Evolutionary conservation across 2,113 vertebrate genomes (phyloP).

Genomic region (Craseonycteris thonglongyai): DNA sequence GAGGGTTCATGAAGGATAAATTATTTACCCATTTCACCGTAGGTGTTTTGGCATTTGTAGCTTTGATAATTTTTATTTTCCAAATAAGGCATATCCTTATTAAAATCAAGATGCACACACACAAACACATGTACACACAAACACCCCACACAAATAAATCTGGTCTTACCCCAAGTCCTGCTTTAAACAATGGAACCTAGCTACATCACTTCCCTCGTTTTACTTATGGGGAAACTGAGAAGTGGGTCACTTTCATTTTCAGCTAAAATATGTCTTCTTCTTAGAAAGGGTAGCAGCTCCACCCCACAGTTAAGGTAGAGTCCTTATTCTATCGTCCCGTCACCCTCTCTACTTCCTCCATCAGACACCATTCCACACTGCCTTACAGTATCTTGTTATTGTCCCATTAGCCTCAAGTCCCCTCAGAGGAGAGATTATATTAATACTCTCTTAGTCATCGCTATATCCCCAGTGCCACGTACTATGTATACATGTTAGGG

Average conservation of each 20-base stretch:
- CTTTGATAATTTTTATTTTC: neutral
- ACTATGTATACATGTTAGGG: neutral
- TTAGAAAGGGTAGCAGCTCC: neutral
- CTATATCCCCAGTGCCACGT: neutral
- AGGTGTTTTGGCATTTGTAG: neutral
- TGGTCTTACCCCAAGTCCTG: neutral
- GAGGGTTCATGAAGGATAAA: neutral
- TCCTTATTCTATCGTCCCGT: neutral
- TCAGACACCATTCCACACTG: neutral
- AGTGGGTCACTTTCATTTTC: neutral
- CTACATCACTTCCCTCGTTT: neutral
- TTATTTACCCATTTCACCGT: neutral
- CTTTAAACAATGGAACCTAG: neutral
- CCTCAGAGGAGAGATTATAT: neutral
- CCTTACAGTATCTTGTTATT: neutral
- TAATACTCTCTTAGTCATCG: neutral
- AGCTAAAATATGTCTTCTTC: neutral
- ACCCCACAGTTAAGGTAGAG: neutral
- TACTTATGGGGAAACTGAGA: neutral
- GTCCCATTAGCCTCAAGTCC: neutral
- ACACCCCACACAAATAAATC: neutral
- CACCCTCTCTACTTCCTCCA: too few relatives aligned
- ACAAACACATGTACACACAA: neutral
- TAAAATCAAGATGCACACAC: neutral
- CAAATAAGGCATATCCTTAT: neutral